These are phyloP conservation scores for Spondyliosoma cantharus DNA, from an alignment of 2,797 vertebrate species.

Conservation along the genomic window DNA sequence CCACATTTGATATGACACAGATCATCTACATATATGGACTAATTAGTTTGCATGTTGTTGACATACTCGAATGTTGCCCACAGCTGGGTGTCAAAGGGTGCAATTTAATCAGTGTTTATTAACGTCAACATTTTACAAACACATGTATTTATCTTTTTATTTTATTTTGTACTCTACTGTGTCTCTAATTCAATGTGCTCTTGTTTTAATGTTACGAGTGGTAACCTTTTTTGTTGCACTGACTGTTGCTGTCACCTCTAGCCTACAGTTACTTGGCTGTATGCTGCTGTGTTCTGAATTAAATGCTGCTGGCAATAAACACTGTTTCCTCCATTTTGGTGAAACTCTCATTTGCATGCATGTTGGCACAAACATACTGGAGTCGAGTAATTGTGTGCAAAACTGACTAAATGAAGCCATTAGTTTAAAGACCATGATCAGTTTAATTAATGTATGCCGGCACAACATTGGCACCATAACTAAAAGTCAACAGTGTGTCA, in stretches of 20 bases:
- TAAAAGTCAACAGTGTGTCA: neutral
- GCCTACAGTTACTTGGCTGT: conserved; percentile 55
- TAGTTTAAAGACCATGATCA: neutral
- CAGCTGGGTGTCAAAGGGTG: conserved; percentile 64
- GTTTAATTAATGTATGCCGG: neutral
- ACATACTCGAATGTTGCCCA: conserved; percentile 83
- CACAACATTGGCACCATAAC: neutral
- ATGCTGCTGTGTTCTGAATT: conserved; percentile 65
- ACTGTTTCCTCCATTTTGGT: conserved; percentile 49
- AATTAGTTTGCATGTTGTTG: conserved; percentile 75
- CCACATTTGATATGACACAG: conserved; percentile 32
- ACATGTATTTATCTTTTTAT: conserved; percentile 64
- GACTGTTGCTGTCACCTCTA: conserved; percentile 66
- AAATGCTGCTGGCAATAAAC: conserved; percentile 74
- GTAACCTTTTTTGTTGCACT: conserved; percentile 66
- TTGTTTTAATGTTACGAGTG: conserved; percentile 64
- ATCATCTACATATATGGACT: conserved; percentile 20
- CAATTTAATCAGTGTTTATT: conserved; percentile 74
- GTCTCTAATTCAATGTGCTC: conserved; percentile 71
- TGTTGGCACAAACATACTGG: neutral
- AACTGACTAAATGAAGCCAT: neutral
- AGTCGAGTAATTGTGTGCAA: neutral
- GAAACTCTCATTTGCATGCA: neutral
- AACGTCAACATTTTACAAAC: conserved; percentile 66
- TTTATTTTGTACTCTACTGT: conserved; percentile 70